Conservation (phyloP, 2,888 invertebrate species). For the Abrostola triplasia region DNA sequence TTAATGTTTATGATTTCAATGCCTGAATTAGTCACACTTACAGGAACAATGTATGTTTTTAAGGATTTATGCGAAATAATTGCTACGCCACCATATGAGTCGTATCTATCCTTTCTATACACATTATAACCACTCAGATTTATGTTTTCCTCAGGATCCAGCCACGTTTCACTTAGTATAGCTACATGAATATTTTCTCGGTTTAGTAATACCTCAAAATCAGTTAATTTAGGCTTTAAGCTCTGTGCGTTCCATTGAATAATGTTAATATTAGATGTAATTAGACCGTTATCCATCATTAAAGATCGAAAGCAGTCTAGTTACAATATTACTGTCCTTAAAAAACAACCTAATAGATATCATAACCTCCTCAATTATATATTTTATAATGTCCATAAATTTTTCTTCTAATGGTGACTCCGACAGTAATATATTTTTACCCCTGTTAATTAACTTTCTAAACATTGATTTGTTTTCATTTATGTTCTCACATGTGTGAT, state of each 20-base stretch:
- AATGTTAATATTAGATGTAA: too few relatives aligned
- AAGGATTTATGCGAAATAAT: slow-evolving; percentile 1
- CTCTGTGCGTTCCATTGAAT: slow-evolving; percentile 5
- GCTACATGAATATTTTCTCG: slow-evolving; percentile 5
- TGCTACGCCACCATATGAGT: slow-evolving; percentile 22
- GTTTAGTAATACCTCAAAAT: background rate
- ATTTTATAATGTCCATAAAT: too few relatives aligned
- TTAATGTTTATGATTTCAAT: background rate
- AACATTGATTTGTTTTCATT: too few relatives aligned
- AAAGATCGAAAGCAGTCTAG: background rate
- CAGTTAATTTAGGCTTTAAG: background rate
- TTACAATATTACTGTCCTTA: background rate
- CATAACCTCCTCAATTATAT: too few relatives aligned
- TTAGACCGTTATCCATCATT: background rate
- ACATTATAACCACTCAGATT: background rate
- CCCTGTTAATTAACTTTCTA: too few relatives aligned
- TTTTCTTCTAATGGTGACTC: too few relatives aligned
- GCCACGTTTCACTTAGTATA: slow-evolving; percentile 5
- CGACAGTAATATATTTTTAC: too few relatives aligned
- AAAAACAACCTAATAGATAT: background rate
- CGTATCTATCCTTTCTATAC: slow-evolving; percentile 18
- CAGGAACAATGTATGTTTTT: background rate
- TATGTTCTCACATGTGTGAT: too few relatives aligned
- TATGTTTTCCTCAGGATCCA: background rate
- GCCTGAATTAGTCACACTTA: background rate